Conservation (phyloP, 92 coral and sea anemone genomes). For the Pocillopora meandrina region DNA sequence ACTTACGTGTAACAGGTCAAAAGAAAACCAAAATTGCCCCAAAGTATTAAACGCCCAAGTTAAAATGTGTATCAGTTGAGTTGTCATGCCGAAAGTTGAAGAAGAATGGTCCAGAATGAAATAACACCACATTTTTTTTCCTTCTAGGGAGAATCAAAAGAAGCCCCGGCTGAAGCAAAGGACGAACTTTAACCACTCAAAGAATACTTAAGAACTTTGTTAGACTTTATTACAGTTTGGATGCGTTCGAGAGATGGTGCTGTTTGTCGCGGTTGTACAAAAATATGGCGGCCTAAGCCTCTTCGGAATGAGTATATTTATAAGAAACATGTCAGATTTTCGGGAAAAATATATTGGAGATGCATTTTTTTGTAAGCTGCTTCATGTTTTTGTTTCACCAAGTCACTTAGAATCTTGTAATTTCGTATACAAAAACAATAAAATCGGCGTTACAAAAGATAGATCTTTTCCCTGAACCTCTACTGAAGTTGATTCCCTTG, state of each 20-base stretch:
- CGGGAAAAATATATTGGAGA: slow-evolving; percentile 13
- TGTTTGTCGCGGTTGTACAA: slow-evolving; percentile 10
- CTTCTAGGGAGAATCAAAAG: slow-evolving; percentile 80
- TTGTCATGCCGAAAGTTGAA: no score
- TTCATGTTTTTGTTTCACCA: neutral
- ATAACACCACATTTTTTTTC: neutral
- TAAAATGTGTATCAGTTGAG: no score
- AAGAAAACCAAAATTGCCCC: no score
- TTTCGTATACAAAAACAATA: neutral
- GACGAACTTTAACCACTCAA: slow-evolving; percentile 75
- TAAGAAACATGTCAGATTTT: slow-evolving; percentile 1
- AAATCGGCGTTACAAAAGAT: neutral
- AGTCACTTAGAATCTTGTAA: neutral
- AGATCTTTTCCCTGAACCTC: neutral
- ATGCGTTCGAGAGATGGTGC: neutral
- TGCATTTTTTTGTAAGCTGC: neutral
- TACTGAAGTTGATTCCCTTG: neutral
- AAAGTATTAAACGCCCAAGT: no score
- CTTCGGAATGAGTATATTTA: slow-evolving; percentile 12
- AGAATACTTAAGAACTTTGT: slow-evolving; percentile 19
- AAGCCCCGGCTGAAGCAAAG: slow-evolving; percentile 96
- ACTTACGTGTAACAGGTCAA: neutral
- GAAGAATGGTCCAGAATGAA: neutral
- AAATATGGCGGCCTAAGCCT: slow-evolving; percentile 3
- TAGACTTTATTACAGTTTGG: slow-evolving; percentile 18